phyloP scores from a whole-genome alignment of 2,113 vertebrate species.

The Terrapene triunguis region DNA sequence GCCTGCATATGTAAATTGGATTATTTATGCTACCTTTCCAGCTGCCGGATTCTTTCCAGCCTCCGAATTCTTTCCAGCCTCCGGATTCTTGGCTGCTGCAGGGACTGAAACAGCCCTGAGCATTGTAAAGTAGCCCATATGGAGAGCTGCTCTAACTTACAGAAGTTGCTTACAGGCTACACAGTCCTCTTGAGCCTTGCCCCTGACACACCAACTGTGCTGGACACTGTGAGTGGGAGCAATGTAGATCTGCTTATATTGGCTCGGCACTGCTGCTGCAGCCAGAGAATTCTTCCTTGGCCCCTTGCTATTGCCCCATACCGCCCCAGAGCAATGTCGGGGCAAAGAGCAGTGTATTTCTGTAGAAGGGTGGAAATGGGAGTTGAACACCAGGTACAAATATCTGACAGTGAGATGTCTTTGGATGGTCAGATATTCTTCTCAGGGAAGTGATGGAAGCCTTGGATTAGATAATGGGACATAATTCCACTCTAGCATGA shows the following conservation, averaged over 20 bases:
- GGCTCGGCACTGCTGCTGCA: background rate
- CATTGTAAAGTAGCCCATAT: background rate
- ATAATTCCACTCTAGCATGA: background rate
- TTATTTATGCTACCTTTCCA: background rate
- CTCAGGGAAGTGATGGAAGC: background rate
- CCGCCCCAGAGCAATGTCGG: background rate
- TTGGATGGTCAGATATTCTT: background rate
- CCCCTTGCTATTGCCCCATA: background rate
- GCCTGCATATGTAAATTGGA: background rate
- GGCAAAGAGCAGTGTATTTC: background rate
- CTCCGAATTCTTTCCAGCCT: too few relatives aligned
- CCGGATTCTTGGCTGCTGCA: background rate
- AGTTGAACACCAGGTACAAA: background rate
- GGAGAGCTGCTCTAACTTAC: fast-evolving
- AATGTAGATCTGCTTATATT: background rate
- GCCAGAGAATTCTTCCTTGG: background rate
- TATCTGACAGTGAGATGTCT: background rate
- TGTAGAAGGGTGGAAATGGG: background rate
- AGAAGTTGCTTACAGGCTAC: background rate
- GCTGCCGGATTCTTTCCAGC: background rate
- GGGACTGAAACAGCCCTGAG: background rate
- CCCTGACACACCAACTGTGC: too few relatives aligned
- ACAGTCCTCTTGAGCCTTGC: background rate
- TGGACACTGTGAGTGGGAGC: background rate
- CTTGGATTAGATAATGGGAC: background rate